Conservation (phyloP, 2,113 vertebrate genomes). For the Gallinago undulata region DNA sequence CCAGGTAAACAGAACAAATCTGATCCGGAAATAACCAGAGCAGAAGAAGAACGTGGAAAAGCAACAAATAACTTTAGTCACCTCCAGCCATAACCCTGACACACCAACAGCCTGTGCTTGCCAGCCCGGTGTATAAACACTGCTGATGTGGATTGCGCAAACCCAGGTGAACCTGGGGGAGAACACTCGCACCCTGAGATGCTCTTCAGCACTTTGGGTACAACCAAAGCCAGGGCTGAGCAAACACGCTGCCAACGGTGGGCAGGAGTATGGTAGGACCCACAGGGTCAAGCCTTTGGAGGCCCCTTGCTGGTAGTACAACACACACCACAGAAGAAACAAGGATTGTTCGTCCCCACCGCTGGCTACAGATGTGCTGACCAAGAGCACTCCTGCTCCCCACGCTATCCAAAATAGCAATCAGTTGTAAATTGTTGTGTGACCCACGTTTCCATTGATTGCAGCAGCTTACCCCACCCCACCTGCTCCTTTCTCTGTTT, state of each 20-base stretch:
- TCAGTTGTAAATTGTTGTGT: neutral
- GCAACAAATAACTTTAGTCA: neutral
- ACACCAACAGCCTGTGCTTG: neutral
- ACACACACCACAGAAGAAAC: rapidly evolving
- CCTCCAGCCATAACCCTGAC: neutral
- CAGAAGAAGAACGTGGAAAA: neutral
- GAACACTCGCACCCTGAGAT: neutral
- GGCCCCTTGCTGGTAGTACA: neutral
- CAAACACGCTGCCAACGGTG: neutral
- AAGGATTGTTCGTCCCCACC: neutral
- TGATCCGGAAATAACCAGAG: neutral
- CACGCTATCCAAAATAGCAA: neutral
- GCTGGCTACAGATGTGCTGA: neutral
- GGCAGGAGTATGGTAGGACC: rapidly evolving
- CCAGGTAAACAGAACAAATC: neutral
- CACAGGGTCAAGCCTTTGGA: neutral
- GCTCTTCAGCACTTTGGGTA: neutral
- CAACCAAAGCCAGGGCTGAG: neutral
- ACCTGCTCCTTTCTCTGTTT: neutral
- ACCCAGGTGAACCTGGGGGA: neutral
- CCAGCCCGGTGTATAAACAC: neutral
- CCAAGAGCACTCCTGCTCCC: neutral
- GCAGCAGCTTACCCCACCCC: neutral
- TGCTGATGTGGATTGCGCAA: neutral
- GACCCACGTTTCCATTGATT: neutral